These are phyloP conservation scores for Portevinia maculata DNA, from an alignment of 2,888 invertebrate genomes.

Conservation along the genomic window DNA sequence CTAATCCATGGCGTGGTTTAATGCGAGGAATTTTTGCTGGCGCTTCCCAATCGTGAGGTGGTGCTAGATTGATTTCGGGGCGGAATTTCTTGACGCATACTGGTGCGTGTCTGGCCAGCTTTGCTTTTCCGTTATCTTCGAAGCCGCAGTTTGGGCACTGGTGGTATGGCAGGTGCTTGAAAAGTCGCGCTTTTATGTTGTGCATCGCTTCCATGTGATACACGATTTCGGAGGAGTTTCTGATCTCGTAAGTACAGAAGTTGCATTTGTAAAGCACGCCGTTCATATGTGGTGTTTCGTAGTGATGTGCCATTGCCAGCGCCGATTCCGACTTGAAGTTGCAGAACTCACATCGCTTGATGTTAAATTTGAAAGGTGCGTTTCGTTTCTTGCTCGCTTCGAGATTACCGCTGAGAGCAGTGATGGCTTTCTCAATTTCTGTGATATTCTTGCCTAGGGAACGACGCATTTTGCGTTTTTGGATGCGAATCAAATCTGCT, in stretches of 20 bases:
- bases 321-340: slow-evolving; percentile 94
- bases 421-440: slow-evolving; percentile 88
- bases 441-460: slow-evolving; percentile 86
- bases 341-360: slow-evolving; percentile 94
- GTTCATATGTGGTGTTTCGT: slow-evolving; percentile 95
- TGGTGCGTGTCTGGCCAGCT: slow-evolving; percentile 92
- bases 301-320: slow-evolving; percentile 92
- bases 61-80: slow-evolving; percentile 92
- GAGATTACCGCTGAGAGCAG: slow-evolving; percentile 92
- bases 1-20: slow-evolving; percentile 82
- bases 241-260: slow-evolving; percentile 91
- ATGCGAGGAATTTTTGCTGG: slow-evolving; percentile 94
- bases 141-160: slow-evolving; percentile 97
- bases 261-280: slow-evolving; percentile 94
- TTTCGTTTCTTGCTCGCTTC: slow-evolving; percentile 94
- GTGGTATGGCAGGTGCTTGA: slow-evolving; percentile 93
- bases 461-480: slow-evolving; percentile 90
- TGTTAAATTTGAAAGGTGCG: slow-evolving; percentile 88
- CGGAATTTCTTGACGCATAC: slow-evolving; percentile 95
- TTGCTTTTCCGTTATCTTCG: slow-evolving; percentile 96
- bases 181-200: slow-evolving; percentile 91
- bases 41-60: slow-evolving; percentile 95
- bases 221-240: slow-evolving; percentile 93
- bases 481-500: slow-evolving; percentile 93
- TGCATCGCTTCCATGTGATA: slow-evolving; percentile 97